phyloP scores from a whole-genome alignment of 2,888 invertebrate genomes.

The Lasius platythorax region DNA sequence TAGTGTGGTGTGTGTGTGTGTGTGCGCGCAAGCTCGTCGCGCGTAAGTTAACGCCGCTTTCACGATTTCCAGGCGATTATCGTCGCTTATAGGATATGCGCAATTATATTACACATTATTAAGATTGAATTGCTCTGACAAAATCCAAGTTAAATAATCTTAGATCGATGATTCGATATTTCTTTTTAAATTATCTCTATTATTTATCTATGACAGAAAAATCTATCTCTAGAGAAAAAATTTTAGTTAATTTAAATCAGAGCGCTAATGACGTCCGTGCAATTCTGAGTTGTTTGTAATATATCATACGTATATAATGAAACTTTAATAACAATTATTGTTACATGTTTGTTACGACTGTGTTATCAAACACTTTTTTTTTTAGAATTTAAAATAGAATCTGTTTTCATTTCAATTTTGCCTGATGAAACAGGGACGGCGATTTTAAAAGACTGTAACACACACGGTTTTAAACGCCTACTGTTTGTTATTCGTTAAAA shows the following conservation, averaged over 20 bases:
- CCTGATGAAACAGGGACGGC: conserved; percentile 22
- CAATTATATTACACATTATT: conserved; percentile 15
- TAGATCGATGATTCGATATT: neutral
- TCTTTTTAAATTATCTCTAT: neutral
- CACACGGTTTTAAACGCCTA: conserved; percentile 49
- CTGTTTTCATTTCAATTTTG: conserved; percentile 47
- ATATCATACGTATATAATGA: conserved; percentile 18
- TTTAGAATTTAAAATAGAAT: conserved; percentile 46
- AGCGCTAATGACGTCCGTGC: neutral
- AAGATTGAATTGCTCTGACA: neutral
- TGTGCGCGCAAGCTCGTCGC: neutral
- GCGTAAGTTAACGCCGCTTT: conserved; percentile 55
- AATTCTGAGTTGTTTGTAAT: conserved; percentile 37
- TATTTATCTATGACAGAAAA: neutral
- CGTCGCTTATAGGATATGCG: conserved; percentile 56
- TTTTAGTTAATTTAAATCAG: neutral
- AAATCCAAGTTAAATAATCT: conserved; percentile 10
- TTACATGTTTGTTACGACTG: conserved; percentile 11
- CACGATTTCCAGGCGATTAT: conserved; percentile 67
- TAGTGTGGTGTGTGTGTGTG: neutral
- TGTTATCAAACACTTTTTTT: conserved; percentile 45
- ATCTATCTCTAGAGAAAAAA: neutral
- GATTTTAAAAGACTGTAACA: conserved; percentile 55
- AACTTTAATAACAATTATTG: conserved; percentile 48
- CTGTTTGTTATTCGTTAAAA: conserved; percentile 53